Base-by-base conservation (phyloP, 1,140 invertebrate species). In the Alviniconcha marisindica region DNA sequence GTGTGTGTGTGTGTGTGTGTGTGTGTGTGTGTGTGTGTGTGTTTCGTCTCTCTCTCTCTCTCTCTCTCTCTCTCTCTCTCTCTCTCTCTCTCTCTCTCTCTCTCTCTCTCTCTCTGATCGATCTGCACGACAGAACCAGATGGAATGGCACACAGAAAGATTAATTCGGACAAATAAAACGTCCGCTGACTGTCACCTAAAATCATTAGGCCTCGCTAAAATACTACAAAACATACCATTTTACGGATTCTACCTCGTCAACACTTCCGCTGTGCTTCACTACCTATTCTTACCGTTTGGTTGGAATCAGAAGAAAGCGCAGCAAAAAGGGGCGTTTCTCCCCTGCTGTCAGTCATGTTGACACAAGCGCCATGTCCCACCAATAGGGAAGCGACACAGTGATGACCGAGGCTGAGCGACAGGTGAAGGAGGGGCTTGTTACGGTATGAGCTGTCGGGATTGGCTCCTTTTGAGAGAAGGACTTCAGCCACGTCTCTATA, bases 311-410 rank as follows among this genome's bases (percentile, higher is more conserved):
- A 40, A 28, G 78, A 21, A 0, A 80, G 33, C 0, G 78, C 78
- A 66, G 60, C 78, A 60, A 80, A 80, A n/a, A 80, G 21, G 60
- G 78, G 51, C 51, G 38, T 80, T 44, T 80, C 78, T 44, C 78
- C 78, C 14, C 40, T 66, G 56, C 36, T 80, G 78, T 80, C 78
- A 54, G 44, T 66, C 31, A 42, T 7, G 36, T 31, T 63, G 78
- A 80, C 60, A 38, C 69, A 56, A 80, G 60, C 54, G 5, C 60
- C 78, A 18, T 69, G 54, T 15, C 69, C 78, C 28, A 80, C 7
- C n/a, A 80, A 60, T 44, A 44, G n/a, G 7, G 40, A 21, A 24
- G 78, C n/a, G 21, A 80, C 56, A 10, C 69, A n/a, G 15, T 42
- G 36, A 28, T 80, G 78, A 0, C 78, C 56, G n/a, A 66, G 60